Conservation (phyloP, 2,888 invertebrate species). For the Iselma pallidipennis region DNA sequence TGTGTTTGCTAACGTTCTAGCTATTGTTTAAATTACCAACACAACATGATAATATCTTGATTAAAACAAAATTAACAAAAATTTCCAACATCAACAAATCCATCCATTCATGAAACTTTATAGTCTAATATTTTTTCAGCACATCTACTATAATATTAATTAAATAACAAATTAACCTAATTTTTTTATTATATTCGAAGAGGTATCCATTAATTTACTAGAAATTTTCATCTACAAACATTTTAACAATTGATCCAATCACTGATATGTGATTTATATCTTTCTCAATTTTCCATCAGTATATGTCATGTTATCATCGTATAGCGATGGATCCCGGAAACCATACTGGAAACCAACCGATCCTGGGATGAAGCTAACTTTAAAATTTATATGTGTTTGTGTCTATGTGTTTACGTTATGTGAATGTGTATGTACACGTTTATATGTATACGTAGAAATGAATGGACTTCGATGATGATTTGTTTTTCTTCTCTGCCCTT, state of each 20-base stretch:
- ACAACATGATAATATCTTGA: not conserved
- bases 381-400: not conserved
- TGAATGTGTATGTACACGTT: not conserved
- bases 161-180: not conserved
- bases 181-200: not conserved
- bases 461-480: not conserved
- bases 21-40: not conserved
- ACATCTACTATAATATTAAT: not conserved
- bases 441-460: not conserved
- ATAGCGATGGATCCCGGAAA: not conserved
- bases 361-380: not conserved
- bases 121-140: not conserved
- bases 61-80: not conserved
- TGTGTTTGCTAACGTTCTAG: not conserved
- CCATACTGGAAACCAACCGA: constrained; percentile 1
- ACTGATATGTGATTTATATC: not conserved
- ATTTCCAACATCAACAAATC: not conserved
- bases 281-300: not conserved
- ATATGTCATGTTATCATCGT: too few species aligned
- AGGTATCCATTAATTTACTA: not conserved
- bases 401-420: not conserved
- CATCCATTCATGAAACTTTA: not conserved
- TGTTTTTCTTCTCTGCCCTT: not conserved
- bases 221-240: not conserved
- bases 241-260: not conserved